Conservation (phyloP, 1,140 invertebrate species). For the Drosophila obscura region DNA sequence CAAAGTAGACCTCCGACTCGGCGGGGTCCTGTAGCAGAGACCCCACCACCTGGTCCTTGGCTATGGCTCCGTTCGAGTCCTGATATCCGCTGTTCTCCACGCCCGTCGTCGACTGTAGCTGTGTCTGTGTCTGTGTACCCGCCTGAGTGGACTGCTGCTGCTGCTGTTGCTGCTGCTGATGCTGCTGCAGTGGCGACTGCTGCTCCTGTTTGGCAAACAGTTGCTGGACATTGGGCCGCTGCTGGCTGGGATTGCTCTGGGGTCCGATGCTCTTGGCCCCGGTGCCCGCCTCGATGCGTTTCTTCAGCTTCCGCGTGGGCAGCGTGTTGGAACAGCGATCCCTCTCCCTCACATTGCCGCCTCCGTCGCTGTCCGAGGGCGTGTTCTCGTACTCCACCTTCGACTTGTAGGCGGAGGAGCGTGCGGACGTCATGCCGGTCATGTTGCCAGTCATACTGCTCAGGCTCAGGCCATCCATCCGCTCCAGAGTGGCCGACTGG, state of each 20-base stretch:
- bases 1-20: slow-evolving; percentile 92
- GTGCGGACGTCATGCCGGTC: slow-evolving; percentile 16
- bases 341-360: slow-evolving; percentile 70
- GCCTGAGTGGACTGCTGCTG: slow-evolving; percentile 2
- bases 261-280: slow-evolving; percentile 82
- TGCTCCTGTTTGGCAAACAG: slow-evolving; percentile 76
- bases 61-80: slow-evolving; percentile 70
- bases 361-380: slow-evolving; percentile 81
- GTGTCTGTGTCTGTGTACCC: slow-evolving; percentile 16
- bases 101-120: slow-evolving; percentile 37
- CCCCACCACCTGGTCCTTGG: slow-evolving; percentile 52
- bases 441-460: slow-evolving; percentile 49
- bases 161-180: slow-evolving; percentile 24
- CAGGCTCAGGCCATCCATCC: slow-evolving; percentile 52
- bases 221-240: slow-evolving; percentile 84
- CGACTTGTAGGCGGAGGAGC: slow-evolving; percentile 58
- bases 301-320: slow-evolving; percentile 85
- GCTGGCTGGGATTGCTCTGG: slow-evolving; percentile 60
- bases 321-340: slow-evolving; percentile 85
- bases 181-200: slow-evolving; percentile 19
- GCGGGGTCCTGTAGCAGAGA: slow-evolving; percentile 84
- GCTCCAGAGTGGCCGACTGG: slow-evolving; percentile 60
- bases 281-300: slow-evolving; percentile 84
- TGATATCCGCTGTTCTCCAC: slow-evolving; percentile 80
- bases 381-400: slow-evolving; percentile 75